A percentile compares a stretch with the other conserved stretches of the same genome.
phyloP scores from a whole-genome alignment of 1,140 invertebrate species.

The Propsilocerus akamusi region DNA sequence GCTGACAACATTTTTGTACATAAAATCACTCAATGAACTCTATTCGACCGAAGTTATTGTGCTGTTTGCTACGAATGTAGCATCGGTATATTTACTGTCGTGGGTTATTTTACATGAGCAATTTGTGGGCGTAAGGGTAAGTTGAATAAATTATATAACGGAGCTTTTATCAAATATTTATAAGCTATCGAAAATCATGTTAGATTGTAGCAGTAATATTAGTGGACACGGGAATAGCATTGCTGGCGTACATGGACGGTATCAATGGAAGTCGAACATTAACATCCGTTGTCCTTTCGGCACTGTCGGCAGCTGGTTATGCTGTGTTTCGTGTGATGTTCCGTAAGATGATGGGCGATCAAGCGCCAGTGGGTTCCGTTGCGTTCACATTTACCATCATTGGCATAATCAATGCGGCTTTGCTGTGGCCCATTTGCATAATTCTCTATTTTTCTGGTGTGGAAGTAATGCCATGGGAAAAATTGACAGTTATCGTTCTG shows the following conservation, averaged over 20 bases:
- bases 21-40: conserved; percentile 64
- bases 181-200: conserved; percentile 6
- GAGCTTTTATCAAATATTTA: neutral
- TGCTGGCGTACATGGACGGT: conserved; percentile 90
- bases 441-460: conserved; percentile 66
- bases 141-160: conserved; percentile 17
- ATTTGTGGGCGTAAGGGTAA: conserved; percentile 86
- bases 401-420: conserved; percentile 59
- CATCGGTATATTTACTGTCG: conserved; percentile 80
- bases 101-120: conserved; percentile 94
- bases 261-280: conserved; percentile 76
- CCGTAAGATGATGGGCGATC: conserved; percentile 80
- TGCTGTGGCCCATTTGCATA: conserved; percentile 73
- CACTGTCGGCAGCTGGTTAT: conserved; percentile 70
- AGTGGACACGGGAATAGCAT: conserved; percentile 82
- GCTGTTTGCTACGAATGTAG: conserved; percentile 81
- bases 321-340: conserved; percentile 83
- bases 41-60: conserved; percentile 82
- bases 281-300: conserved; percentile 78
- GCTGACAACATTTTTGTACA: conserved; percentile 82
- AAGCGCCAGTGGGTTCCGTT: conserved; percentile 60
- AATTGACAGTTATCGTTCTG: conserved; percentile 63
- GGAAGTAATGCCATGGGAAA: conserved; percentile 57
- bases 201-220: conserved; percentile 90
- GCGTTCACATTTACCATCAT: conserved; percentile 74